These are phyloP conservation scores for Cephalophus harveyi DNA, from an alignment of 2,113 vertebrate species.

Conservation along the genomic window DNA sequence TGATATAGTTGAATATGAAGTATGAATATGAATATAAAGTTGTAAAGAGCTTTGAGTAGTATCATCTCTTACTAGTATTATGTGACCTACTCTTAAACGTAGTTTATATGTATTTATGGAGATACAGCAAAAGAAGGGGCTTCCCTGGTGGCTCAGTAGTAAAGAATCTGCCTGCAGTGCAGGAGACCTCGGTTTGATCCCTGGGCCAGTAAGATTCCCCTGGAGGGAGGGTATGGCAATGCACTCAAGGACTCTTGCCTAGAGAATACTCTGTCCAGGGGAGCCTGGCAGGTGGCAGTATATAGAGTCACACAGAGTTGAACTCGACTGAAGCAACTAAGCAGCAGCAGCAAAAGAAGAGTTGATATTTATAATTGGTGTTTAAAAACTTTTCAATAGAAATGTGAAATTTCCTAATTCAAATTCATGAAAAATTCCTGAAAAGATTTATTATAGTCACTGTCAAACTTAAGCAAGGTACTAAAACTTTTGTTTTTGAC, in stretches of 20 bases:
- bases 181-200: not conserved
- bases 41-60: not conserved
- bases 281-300: not conserved
- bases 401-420: not conserved
- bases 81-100: not conserved
- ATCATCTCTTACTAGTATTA: not conserved
- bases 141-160: not conserved
- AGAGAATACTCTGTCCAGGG: not conserved
- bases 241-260: not conserved
- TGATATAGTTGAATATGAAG: not conserved
- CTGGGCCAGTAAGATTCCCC: not conserved
- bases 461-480: not conserved
- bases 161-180: not conserved
- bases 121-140: not conserved
- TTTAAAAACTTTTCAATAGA: not conserved
- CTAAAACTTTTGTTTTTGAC: not conserved
- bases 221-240: not conserved
- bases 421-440: slow-evolving; percentile 30
- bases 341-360: not conserved
- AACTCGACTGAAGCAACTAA: not conserved
- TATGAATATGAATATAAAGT: not conserved
- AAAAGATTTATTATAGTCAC: slow-evolving; percentile 21
- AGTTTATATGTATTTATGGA: not conserved
- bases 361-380: not conserved
- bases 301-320: not conserved